These are phyloP conservation scores for Amphimedon queenslandica DNA, from an alignment of 37 sponge, comb jelly and placozoan genomes.

Conservation along the genomic window DNA sequence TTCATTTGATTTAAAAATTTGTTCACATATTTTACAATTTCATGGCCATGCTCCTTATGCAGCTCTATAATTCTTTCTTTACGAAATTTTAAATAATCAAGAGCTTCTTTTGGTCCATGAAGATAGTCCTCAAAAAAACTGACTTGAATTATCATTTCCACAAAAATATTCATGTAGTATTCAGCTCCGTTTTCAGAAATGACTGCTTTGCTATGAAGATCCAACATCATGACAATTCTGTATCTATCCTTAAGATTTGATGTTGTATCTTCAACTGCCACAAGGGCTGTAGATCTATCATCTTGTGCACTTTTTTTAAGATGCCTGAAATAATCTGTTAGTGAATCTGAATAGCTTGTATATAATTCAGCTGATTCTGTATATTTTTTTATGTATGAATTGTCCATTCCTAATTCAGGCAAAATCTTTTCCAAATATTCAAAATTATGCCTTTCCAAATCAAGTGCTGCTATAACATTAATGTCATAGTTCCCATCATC, in stretches of 20 bases:
- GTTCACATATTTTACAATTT: not conserved
- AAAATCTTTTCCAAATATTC: not conserved
- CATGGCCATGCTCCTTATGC: not conserved
- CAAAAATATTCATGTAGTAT: not conserved
- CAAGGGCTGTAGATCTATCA: not conserved
- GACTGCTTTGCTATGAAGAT: not conserved
- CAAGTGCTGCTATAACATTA: conserved; percentile 8
- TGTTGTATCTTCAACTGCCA: not conserved
- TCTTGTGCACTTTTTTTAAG: not conserved
- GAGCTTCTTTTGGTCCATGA: not conserved
- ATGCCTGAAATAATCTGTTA: not conserved
- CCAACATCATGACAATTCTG: not conserved
- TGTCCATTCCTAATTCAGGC: not conserved
- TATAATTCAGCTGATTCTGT: not conserved
- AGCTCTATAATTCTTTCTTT: not conserved
- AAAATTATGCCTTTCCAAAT: conserved; percentile 30
- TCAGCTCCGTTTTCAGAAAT: not conserved
- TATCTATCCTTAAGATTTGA: not conserved
- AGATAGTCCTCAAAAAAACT: not conserved
- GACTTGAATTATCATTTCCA: not conserved
- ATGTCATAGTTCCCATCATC: not conserved
- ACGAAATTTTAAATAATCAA: not conserved
- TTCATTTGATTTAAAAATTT: not conserved
- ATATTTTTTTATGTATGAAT: not conserved
- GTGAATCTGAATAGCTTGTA: not conserved